phyloP scores from a whole-genome alignment of 2,113 vertebrate genomes.

The Ophthalmotilapia sp. region DNA sequence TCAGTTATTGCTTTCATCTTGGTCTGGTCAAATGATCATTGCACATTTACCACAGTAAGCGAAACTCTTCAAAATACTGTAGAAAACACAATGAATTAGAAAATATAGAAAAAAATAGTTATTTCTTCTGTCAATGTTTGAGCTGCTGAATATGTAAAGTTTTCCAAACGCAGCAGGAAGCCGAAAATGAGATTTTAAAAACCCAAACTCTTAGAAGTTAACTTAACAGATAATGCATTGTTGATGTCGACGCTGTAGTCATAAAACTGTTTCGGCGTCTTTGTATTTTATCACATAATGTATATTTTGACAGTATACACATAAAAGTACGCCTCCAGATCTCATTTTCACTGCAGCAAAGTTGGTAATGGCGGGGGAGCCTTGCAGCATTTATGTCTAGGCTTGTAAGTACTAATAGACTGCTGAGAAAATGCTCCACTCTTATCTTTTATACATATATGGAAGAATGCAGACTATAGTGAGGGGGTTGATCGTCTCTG shows the following conservation, averaged over 20 bases:
- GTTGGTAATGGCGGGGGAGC: neutral
- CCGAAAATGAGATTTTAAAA: neutral
- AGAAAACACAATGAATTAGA: neutral
- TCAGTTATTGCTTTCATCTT: neutral
- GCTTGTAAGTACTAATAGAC: neutral
- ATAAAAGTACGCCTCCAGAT: slow-evolving; percentile 18
- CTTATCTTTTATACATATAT: neutral
- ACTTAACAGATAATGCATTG: neutral
- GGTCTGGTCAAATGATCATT: neutral
- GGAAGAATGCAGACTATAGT: neutral
- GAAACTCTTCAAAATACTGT: neutral
- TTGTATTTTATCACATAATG: neutral
- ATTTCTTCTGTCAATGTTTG: neutral
- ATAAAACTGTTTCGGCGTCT: neutral
- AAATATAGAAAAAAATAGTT: neutral
- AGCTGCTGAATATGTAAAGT: neutral
- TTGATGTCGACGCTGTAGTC: neutral
- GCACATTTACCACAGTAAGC: neutral
- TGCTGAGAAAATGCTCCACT: neutral
- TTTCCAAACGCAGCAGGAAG: neutral
- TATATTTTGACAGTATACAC: neutral
- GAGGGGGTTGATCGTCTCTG: neutral
- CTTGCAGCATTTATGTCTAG: neutral
- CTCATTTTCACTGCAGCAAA: neutral
- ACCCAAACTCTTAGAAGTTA: neutral